Evolutionary conservation across 2,888 invertebrate species (phyloP), one percentile per base, ranked within the genome.

Genomic region (Drosophila tanythrix): DNA sequence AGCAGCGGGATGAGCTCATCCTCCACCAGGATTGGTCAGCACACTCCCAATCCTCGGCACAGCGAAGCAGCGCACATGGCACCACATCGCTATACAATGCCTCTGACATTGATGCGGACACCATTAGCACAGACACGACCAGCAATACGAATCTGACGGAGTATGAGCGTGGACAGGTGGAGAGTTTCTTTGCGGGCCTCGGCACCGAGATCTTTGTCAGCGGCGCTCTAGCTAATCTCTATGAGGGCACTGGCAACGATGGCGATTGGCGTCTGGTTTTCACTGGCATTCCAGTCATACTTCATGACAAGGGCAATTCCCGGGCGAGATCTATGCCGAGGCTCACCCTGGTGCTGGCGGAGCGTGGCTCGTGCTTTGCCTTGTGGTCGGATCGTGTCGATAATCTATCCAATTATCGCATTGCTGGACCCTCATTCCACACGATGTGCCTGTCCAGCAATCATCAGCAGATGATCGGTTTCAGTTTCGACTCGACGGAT

Each of bases 301-400:
- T 97, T 8, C 94, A 97, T 70, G 97, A 97, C 93, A 94, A 95
- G 50, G 97, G 97, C 0, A 96, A 96, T 87, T 96, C 96, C 15
- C 94, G 95, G 64, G 95, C 96, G 27, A 93, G 96, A 67, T 94
- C 95, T 73, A 95, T 95, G 84, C 94, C 96, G 36, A 94, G 95
- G 31, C 95, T 97, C 15, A 95, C 96, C 76, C 94, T 97, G 48
- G 94, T 96, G 4, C 92, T 97, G 59, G 96, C 96, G 3, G 97
- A 97, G 91, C 94, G 96, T 38, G 97, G 97, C 21, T 96, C 97
- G 2, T 96, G 96, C 66, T 97, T 97, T 92, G 95, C 96, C 65
- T 93, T 97, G 29, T 97, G 97, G 97, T 95, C 95, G 80, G 97
- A 97, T 92, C 95, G 95, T 57, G 96, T 97, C 81, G 97, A 97